Base-by-base conservation (phyloP, 2,797 vertebrate species). In the Phrynocephalus forsythii region DNA sequence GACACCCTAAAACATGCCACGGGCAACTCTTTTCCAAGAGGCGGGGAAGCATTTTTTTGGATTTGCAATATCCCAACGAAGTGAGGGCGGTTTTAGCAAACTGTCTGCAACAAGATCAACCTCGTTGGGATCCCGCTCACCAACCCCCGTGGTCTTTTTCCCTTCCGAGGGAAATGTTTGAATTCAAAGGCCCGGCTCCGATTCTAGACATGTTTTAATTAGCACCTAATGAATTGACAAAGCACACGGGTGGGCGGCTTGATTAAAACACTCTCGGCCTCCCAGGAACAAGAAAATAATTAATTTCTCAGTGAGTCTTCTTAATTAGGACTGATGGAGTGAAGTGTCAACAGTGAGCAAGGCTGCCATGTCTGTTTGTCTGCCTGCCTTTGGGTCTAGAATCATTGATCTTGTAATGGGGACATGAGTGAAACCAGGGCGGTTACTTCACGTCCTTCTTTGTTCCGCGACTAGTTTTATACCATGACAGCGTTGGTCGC, bases 301-400 rank as follows among this genome's bases (percentile, higher is more conserved):
- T 77, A 87, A 83, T 69, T 68, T 71, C 73, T 82, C 33, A 22
- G 73, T 13, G 28, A 2, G 28, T 20, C 50, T n/a, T 30, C 20
- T 71, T 84, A 83, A 88, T 88, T 79, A 88, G 52, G 82, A 66
- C 9, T 79, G 67, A 44, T 4, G 66, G 7, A 60, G 50, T 15
- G 33, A 75, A 52, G 48, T 4, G 63, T 16, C 13, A 66, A 10
- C 0, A 50, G 2, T 11, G 28, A 87, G 5, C 18, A 81, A 50
- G 60, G 1, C 10, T 63, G 9, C 52, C 13, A 6, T 1, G 38
- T 8, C 3, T 24, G 5, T 69, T 2, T 38, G 16, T 18, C 16
- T 33, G 6, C 0, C 3, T 22, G 75, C 50, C 15, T 28, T 44
- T 44, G 3, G 38, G 38, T 44, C 38, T 44, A 44, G 11, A 28